These are phyloP conservation scores for Quadroppia sp. DNA, from an alignment of 2,888 invertebrate genomes.

Conservation along the genomic window DNA sequence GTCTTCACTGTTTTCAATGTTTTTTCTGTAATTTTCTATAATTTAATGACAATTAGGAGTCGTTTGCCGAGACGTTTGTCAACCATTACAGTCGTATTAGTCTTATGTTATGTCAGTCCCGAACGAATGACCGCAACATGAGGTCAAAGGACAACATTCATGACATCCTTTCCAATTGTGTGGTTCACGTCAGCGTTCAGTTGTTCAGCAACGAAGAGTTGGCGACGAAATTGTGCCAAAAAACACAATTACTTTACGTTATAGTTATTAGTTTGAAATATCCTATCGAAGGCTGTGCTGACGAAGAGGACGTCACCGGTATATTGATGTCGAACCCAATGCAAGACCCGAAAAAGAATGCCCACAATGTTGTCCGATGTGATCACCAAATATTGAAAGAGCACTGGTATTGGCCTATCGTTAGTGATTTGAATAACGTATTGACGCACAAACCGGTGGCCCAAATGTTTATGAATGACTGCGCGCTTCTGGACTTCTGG, in stretches of 20 bases:
- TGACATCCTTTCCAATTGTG: conserved; percentile 86
- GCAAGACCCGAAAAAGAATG: conserved; percentile 37
- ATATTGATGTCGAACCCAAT: conserved; percentile 39
- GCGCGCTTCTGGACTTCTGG: conserved; percentile 87
- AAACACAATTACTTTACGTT: conserved; percentile 81
- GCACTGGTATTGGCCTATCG: conserved; percentile 96
- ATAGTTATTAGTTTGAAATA: conserved; percentile 84
- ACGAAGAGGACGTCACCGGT: conserved; percentile 19
- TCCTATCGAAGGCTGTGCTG: conserved; percentile 61
- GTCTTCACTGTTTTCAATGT: conserved; percentile 31
- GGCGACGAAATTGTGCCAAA: conserved; percentile 83
- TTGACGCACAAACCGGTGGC: conserved; percentile 88
- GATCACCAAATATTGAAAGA: conserved; percentile 88
- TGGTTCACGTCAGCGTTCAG: conserved; percentile 95
- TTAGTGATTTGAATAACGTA: conserved; percentile 93
- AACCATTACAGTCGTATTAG: conserved; percentile 93
- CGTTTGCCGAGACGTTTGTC: conserved; percentile 88
- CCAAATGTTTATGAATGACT: conserved; percentile 76
- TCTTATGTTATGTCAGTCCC: conserved; percentile 68
- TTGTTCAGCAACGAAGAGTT: conserved; percentile 89
- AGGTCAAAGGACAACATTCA: conserved; percentile 65
- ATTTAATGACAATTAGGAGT: conserved; percentile 62
- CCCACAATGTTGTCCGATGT: conserved; percentile 73
- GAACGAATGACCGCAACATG: conserved; percentile 49
- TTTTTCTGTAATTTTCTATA: too few species aligned